Evolutionary conservation across 1,140 invertebrate species (phyloP), one percentile per base, ranked within the genome.

Genomic region (Brachionus manjavacas): DNA sequence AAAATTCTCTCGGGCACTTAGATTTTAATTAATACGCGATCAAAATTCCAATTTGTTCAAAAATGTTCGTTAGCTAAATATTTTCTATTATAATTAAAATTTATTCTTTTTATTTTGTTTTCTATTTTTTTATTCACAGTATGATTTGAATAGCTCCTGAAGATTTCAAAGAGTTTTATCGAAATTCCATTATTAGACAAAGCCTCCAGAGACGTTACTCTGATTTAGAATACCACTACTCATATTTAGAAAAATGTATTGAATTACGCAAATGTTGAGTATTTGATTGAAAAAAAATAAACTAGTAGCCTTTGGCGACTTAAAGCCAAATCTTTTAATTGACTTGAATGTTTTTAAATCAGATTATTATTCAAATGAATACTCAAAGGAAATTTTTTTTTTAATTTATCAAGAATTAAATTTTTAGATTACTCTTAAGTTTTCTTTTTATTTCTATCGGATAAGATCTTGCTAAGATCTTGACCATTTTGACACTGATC

Each of bases 11-110:
- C 9, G 68, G 39, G 68, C 31, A 72, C 68, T 41, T 16, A 39
- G 68, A 41, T 39, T 72, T 72, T 72, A 72, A 72, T 72, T 72
- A 72, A 39, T 72, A 72, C 31, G 4, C 31, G 8, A 39, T 20
- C 31, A 43, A 72, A 72, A 72, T 39, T 72, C 35, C 68, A 39
- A 41, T 72, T 68, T 31, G 66, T 31, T 14, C 31, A 72, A 72
- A 41, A 72, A 72, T 39, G 68, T 72, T 72, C 68, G 68, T 72
- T 72, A 72, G 16, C 31, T 72, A 39, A 68, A 68, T 72, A 41
- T 72, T 72, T 72, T 60, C 41, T 35, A 72, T 72, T 72, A 72
- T 72, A 35, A 72, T 41, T 39, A 14, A 41, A 20, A 72, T 39
- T 16, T 68, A 14, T 28, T 35, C 31, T 35, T 35, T 35, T 35